Conservation (phyloP, 2,113 vertebrate species). For the Anser cygnoides region DNA sequence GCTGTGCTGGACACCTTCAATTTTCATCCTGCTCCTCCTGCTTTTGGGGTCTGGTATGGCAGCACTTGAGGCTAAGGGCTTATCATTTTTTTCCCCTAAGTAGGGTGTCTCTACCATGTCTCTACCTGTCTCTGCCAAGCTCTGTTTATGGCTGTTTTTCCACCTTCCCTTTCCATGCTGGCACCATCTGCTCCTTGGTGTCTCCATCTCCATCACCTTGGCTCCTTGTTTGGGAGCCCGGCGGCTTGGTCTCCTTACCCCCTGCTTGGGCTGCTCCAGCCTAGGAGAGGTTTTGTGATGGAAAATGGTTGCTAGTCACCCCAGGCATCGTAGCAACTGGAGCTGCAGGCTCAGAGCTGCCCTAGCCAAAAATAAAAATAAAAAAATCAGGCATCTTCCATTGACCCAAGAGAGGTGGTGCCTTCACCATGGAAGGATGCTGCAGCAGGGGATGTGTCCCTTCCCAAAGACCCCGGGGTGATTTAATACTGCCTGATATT, state of each 20-base stretch:
- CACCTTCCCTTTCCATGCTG: neutral
- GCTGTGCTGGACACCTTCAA: neutral
- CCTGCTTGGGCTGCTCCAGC: neutral
- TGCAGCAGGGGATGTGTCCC: neutral
- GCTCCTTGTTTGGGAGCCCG: neutral
- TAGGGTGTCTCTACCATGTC: neutral
- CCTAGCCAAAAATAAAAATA: neutral
- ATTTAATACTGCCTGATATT: neutral
- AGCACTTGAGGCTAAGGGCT: neutral
- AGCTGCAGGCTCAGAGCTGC: neutral
- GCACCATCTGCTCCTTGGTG: neutral
- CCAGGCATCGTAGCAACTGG: neutral
- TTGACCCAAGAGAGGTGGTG: neutral
- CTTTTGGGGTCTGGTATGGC: neutral
- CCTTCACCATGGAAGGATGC: accelerated
- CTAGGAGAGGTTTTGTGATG: neutral
- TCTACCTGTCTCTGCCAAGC: neutral
- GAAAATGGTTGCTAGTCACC: neutral
- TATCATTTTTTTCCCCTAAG: neutral
- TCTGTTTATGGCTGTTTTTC: neutral
- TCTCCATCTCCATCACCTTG: accelerated
- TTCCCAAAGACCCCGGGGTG: neutral
- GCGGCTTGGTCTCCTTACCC: neutral
- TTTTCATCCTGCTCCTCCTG: neutral
- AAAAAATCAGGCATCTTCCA: accelerated